Conservation (phyloP, 2,888 invertebrate genomes). For the Caenorhabditis afra region DNA sequence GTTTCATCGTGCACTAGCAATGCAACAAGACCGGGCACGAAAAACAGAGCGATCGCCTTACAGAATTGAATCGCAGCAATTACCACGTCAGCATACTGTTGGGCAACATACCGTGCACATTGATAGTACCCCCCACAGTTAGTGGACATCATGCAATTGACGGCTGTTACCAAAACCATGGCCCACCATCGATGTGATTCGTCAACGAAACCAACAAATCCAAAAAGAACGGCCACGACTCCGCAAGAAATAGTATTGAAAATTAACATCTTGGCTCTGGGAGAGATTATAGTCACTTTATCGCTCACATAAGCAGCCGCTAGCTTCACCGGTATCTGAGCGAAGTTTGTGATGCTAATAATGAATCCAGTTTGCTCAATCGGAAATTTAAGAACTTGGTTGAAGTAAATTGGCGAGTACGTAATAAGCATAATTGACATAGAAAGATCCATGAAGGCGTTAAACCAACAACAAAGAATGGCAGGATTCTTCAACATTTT, state of each 20-base stretch:
- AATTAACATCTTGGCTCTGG: conserved; percentile 33
- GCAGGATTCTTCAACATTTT: conserved; percentile 19
- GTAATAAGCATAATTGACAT: conserved; percentile 34
- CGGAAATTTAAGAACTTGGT: conserved; percentile 31
- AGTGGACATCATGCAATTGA: conserved; percentile 37
- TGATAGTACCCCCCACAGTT: conserved; percentile 48
- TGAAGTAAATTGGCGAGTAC: conserved; percentile 39
- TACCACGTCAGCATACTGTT: conserved; percentile 41
- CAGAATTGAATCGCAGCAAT: conserved; percentile 45
- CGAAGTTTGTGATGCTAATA: conserved; percentile 31
- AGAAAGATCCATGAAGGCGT: conserved; percentile 43
- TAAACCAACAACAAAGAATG: conserved; percentile 38
- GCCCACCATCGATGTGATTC: conserved; percentile 16
- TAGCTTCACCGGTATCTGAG: conserved; percentile 39
- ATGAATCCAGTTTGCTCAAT: conserved; percentile 36
- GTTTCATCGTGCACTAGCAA: conserved; percentile 30
- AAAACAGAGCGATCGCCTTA: conserved; percentile 41
- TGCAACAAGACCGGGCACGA: conserved; percentile 39
- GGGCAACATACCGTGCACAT: conserved; percentile 25
- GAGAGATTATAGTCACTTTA: conserved; percentile 19
- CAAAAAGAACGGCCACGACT: conserved; percentile 28
- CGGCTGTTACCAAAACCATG: conserved; percentile 15
- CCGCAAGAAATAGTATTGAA: conserved; percentile 47
- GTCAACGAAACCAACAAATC: conserved; percentile 25
- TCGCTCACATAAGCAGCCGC: conserved; percentile 37